A percentile compares a stretch with the other conserved stretches of the same genome.
phyloP scores from a whole-genome alignment of 2,888 invertebrate genomes.

The Protonemura montana region DNA sequence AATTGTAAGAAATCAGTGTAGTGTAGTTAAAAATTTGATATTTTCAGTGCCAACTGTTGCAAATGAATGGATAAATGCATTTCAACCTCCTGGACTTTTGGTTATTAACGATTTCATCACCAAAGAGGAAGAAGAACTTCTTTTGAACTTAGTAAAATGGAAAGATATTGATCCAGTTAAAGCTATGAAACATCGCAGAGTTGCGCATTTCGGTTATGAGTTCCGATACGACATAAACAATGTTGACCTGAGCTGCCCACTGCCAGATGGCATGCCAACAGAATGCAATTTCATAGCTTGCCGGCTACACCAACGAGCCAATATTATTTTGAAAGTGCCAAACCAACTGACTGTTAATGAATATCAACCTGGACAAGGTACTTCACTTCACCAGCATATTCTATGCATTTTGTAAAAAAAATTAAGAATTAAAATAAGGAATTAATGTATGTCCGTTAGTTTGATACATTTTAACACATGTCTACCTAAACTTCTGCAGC shows the following conservation, averaged over 20 bases:
- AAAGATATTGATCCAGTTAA: conserved; percentile 48
- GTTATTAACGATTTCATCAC: conserved; percentile 77
- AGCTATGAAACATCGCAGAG: conserved; percentile 79
- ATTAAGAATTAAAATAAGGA: no score
- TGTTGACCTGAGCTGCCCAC: conserved; percentile 75
- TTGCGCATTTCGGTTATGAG: conserved; percentile 91
- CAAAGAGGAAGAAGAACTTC: conserved; percentile 68
- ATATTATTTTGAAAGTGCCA: conserved; percentile 61
- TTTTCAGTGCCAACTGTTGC: conserved; percentile 57
- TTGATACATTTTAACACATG: no score
- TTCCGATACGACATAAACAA: conserved; percentile 89
- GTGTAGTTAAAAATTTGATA: background rate
- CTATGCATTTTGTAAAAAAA: no score
- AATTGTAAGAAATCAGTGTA: background rate
- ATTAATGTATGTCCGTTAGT: no score
- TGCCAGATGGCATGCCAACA: conserved; percentile 72
- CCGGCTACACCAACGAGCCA: conserved; percentile 61
- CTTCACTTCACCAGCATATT: background rate
- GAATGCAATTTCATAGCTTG: conserved; percentile 73
- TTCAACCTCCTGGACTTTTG: conserved; percentile 71
- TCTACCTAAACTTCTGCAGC: no score
- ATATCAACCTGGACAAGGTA: conserved; percentile 85
- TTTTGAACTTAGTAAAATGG: conserved; percentile 69
- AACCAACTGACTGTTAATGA: conserved; percentile 88
- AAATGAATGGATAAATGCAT: conserved; percentile 46